These are phyloP conservation scores for Paralichthys olivaceus DNA, from an alignment of 2,113 vertebrate species.

Conservation along the genomic window DNA sequence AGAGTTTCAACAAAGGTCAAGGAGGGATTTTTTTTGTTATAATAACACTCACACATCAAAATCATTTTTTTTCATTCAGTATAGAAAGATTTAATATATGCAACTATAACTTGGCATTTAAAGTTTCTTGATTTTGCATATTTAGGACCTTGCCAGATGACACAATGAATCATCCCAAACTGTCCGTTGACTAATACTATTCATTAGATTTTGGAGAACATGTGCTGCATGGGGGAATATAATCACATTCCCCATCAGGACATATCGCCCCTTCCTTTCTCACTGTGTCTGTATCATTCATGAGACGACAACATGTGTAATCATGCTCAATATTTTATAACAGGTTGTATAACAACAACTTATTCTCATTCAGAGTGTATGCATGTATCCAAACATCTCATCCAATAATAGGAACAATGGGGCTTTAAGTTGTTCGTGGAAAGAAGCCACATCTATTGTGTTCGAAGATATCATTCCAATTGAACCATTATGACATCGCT, in stretches of 20 bases:
- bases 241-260: slow-evolving; percentile 25
- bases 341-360: slow-evolving; percentile 82
- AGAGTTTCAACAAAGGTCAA: slow-evolving; percentile 14
- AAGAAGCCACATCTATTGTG: slow-evolving; percentile 84
- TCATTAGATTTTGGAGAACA: neutral
- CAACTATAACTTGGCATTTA: neutral
- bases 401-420: slow-evolving; percentile 82
- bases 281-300: slow-evolving; percentile 72
- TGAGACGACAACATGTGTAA: slow-evolving; percentile 75
- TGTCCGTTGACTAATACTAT: neutral
- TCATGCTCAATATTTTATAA: slow-evolving; percentile 85
- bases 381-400: slow-evolving; percentile 82
- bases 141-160: neutral
- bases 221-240: neutral
- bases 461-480: slow-evolving; percentile 84
- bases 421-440: slow-evolving; percentile 82
- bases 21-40: neutral
- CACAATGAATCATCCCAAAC: neutral
- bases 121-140: neutral
- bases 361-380: slow-evolving; percentile 80
- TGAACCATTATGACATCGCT: slow-evolving; percentile 84
- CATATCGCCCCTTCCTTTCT: slow-evolving; percentile 24
- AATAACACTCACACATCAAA: neutral
- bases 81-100: neutral
- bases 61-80: too few relatives aligned